Conservation (phyloP, 2,113 vertebrate genomes). For the Hemiprocne comata region DNA sequence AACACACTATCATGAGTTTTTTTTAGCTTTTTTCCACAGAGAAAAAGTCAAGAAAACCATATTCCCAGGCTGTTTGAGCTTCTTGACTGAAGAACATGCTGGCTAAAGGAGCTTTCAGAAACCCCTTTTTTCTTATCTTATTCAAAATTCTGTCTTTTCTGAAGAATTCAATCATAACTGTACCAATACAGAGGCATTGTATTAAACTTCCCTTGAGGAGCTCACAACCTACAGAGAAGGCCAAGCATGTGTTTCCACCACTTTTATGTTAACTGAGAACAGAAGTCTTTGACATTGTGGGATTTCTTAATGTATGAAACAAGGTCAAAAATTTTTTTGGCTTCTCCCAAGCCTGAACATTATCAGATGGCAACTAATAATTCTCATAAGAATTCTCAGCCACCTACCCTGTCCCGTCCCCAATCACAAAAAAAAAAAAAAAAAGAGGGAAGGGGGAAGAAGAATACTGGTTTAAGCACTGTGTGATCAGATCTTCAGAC, state of each 20-base stretch:
- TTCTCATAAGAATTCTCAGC: background rate
- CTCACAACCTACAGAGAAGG: background rate
- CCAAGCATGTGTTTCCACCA: background rate
- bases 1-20: background rate
- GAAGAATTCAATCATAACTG: background rate
- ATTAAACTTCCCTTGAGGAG: background rate
- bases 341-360: background rate
- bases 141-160: background rate
- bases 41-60: background rate
- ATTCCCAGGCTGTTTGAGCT: background rate
- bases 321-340: background rate
- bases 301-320: background rate
- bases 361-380: background rate
- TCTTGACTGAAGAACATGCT: background rate
- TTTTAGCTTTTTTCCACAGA: background rate
- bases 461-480: background rate
- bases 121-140: background rate
- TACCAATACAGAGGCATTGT: background rate
- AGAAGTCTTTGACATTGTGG: background rate
- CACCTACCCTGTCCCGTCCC: background rate
- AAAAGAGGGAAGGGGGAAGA: background rate
- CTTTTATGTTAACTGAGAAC: background rate
- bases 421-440: background rate
- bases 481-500: background rate
- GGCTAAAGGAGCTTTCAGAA: background rate